Conservation (phyloP, 2,797 vertebrate species). For the Liparis tanakae region DNA sequence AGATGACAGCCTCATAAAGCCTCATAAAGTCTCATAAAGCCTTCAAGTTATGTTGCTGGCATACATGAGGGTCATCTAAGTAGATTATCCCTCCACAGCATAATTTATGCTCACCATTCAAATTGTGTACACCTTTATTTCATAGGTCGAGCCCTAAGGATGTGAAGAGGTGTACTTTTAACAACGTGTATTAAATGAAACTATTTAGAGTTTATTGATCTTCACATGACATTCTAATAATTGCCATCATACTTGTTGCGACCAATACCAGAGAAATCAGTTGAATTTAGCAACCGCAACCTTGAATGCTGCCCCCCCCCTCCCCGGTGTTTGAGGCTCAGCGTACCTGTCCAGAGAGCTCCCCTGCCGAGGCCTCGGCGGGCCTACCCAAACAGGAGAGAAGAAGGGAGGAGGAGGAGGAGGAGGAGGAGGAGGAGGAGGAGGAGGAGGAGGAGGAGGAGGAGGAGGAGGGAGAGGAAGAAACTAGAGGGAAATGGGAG, state of each 20-base stretch:
- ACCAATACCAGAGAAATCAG: conserved; percentile 4
- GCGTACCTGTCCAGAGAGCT: conserved; percentile 79
- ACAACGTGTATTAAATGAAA: background rate
- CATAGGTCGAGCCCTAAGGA: background rate
- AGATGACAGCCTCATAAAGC: background rate
- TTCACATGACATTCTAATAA: conserved; percentile 10
- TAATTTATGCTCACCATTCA: conserved; percentile 1
- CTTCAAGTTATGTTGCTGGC: background rate
- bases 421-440: conserved; percentile 35
- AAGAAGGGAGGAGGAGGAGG: conserved; percentile 36
- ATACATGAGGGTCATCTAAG: background rate
- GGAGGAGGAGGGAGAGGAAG: conserved; percentile 38
- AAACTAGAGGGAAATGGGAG: conserved; percentile 52
- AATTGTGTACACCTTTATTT: background rate
- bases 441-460: conserved; percentile 34
- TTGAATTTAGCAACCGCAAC: conserved; percentile 35
- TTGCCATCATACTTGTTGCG: background rate
- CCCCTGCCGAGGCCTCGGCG: conserved; percentile 69
- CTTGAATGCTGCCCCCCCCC: conserved; percentile 17
- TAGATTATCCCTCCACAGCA: background rate
- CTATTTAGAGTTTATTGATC: background rate
- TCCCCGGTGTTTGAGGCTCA: conserved; percentile 54
- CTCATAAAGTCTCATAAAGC: too few relatives aligned
- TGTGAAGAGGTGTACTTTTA: background rate
- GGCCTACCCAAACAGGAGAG: conserved; percentile 62